A percentile compares a stretch with the other conserved stretches of the same genome.
phyloP scores from a whole-genome alignment of 2,113 vertebrate species.

The Centropus bengalensis region DNA sequence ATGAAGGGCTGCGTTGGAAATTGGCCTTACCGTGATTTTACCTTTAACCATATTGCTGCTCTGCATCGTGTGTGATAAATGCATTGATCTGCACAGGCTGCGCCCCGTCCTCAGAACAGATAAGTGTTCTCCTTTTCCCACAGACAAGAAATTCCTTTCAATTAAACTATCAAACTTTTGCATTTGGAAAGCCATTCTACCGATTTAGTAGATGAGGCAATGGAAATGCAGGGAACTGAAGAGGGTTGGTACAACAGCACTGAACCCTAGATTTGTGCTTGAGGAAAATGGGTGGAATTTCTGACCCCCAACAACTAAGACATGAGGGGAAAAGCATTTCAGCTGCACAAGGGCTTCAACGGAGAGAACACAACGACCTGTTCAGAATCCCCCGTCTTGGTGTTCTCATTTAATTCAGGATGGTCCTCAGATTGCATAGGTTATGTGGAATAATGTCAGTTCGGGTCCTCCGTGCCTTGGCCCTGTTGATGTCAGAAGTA shows the following conservation, averaged over 20 bases:
- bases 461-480: neutral
- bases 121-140: neutral
- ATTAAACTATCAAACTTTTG: neutral
- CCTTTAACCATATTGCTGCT: neutral
- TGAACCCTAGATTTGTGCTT: neutral
- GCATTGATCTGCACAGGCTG: neutral
- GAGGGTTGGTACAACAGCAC: neutral
- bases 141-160: neutral
- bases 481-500: neutral
- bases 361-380: neutral
- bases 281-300: neutral
- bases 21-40: accelerated
- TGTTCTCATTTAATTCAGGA: neutral
- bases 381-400: neutral
- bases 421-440: neutral
- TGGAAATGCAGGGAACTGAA: accelerated
- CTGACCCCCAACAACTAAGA: neutral
- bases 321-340: neutral
- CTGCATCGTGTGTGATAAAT: accelerated
- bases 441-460: neutral
- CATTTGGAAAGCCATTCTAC: neutral
- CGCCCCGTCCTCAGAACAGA: neutral
- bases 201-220: neutral
- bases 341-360: neutral
- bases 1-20: accelerated